Conservation (phyloP, 2,888 invertebrate genomes). For the Strigamia crassipes region DNA sequence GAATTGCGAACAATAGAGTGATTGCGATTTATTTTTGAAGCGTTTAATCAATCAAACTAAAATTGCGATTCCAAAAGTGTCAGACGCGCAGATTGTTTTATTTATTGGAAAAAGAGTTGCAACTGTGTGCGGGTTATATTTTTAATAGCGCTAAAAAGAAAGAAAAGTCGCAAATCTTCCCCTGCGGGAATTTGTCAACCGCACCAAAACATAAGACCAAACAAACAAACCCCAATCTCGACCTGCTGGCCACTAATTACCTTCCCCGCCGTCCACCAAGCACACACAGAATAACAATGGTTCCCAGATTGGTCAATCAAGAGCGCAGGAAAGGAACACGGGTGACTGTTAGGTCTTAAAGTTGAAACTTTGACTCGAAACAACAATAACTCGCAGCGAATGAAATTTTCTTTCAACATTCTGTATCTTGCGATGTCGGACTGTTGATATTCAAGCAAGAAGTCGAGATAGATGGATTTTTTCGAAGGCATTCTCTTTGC, state of each 20-base stretch:
- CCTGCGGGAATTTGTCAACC: conserved; percentile 6
- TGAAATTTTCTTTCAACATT: background rate
- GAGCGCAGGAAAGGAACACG: background rate
- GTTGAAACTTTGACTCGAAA: background rate
- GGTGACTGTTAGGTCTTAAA: background rate
- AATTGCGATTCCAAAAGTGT: no score
- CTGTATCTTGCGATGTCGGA: background rate
- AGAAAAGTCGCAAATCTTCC: background rate
- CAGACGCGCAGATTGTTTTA: no score
- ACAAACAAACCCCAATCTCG: conserved; percentile 11
- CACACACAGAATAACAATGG: conserved; percentile 16
- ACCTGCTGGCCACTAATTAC: conserved; percentile 21
- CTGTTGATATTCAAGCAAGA: conserved; percentile 1
- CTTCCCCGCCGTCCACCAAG: conserved; percentile 21
- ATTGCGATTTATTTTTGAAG: no score
- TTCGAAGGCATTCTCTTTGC: background rate
- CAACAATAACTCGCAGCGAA: background rate
- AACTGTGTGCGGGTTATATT: no score
- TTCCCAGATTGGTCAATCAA: conserved; percentile 10
- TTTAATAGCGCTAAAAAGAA: background rate
- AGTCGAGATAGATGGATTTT: conserved; percentile 16
- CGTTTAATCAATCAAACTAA: no score
- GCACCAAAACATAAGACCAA: conserved; percentile 2
- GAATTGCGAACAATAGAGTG: no score
- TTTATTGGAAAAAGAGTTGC: no score